These are phyloP conservation scores for Platerodrilus igneus DNA, from an alignment of 2,888 invertebrate species.

Conservation along the genomic window DNA sequence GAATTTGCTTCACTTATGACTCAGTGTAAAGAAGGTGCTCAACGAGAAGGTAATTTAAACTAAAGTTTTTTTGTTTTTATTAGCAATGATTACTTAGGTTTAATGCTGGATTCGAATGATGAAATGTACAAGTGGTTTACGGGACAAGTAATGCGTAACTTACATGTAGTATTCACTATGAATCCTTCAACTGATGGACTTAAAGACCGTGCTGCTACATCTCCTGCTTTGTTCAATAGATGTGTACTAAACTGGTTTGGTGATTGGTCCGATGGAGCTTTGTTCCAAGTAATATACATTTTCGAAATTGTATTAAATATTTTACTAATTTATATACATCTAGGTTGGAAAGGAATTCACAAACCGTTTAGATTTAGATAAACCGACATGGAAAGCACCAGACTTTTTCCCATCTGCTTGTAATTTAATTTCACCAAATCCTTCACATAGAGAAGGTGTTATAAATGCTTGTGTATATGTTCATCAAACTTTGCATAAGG, in stretches of 20 bases:
- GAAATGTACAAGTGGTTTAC: conserved; percentile 99
- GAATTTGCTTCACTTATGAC: conserved; percentile 99
- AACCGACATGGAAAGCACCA: conserved; percentile 78
- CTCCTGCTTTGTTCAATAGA: conserved; percentile 97
- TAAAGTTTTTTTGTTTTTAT: conserved; percentile 5
- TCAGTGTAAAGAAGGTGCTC: conserved; percentile 98
- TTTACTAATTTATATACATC: conserved; percentile 8
- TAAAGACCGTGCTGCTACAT: conserved; percentile 97
- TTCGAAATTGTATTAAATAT: conserved; percentile 4
- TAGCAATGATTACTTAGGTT: conserved; percentile 47
- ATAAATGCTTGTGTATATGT: conserved; percentile 98
- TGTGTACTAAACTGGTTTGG: conserved; percentile 99
- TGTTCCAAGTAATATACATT: conserved; percentile 66
- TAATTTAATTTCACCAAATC: conserved; percentile 65
- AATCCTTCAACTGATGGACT: conserved; percentile 98
- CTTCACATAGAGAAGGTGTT: conserved; percentile 91
- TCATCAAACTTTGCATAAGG: conserved; percentile 94
- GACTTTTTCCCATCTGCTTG: conserved; percentile 89
- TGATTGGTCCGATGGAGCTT: conserved; percentile 96
- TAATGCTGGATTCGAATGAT: conserved; percentile 97
- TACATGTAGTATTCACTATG: conserved; percentile 99
- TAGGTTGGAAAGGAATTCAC: conserved; percentile 95
- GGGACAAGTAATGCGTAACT: conserved; percentile 96
- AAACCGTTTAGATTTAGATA: conserved; percentile 88
- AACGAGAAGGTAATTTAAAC: conserved; percentile 68